phyloP scores from a whole-genome alignment of 2,113 vertebrate genomes.

The Eupsittula cactorum region DNA sequence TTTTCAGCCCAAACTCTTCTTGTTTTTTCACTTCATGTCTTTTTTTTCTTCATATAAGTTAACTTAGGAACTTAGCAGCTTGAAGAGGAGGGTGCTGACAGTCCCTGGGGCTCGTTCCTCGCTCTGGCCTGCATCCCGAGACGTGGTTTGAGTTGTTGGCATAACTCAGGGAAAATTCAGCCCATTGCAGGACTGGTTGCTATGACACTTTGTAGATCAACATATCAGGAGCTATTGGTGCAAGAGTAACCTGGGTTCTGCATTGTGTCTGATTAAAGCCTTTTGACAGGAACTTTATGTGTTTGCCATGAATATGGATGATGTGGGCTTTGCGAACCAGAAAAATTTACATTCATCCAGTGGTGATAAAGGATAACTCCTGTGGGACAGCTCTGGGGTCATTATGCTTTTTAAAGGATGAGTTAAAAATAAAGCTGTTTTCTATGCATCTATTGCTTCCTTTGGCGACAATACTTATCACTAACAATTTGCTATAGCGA shows the following conservation, averaged over 20 bases:
- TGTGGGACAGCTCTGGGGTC: not conserved
- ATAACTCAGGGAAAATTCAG: not conserved
- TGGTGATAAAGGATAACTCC: not conserved
- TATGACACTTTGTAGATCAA: slow-evolving; percentile 28
- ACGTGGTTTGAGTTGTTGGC: not conserved
- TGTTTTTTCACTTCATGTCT: not conserved
- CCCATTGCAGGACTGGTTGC: not conserved
- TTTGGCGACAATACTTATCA: not conserved
- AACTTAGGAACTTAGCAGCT: not conserved
- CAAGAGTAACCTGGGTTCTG: slow-evolving; percentile 6
- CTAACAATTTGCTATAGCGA: not conserved
- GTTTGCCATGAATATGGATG: slow-evolving; percentile 44
- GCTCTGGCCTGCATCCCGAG: not conserved
- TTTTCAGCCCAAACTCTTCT: not conserved
- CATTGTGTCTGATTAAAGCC: slow-evolving; percentile 1
- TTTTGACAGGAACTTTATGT: slow-evolving; percentile 1
- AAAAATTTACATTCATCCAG: not conserved
- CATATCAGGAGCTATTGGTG: not conserved
- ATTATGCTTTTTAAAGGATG: not conserved
- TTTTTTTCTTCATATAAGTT: not conserved
- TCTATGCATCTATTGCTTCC: not conserved
- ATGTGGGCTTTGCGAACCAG: not conserved
- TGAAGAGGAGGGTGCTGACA: not conserved
- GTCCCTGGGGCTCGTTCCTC: not conserved
- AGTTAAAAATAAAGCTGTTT: slow-evolving; percentile 21